Percentiles rank a stretch among this genome's conserved stretches.
phyloP scores from a whole-genome alignment of 2,888 invertebrate species.

The Cantharis lateralis region DNA sequence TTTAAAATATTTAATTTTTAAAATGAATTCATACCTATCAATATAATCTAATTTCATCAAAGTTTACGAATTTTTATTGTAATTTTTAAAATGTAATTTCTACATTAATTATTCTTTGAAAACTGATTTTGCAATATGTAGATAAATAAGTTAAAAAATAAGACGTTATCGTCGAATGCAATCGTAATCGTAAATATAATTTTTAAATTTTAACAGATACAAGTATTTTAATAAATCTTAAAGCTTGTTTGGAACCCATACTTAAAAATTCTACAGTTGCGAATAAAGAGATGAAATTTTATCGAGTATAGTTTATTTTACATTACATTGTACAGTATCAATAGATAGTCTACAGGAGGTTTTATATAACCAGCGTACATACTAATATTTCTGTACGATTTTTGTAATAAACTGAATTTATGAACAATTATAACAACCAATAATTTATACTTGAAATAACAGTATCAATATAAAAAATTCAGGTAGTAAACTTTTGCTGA shows the following conservation, averaged over 20 bases:
- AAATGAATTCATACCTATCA: too few relatives aligned
- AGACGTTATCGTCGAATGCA: neutral
- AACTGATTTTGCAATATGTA: too few relatives aligned
- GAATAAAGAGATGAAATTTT: neutral
- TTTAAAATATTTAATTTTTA: too few relatives aligned
- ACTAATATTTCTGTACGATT: neutral
- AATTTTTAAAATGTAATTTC: too few relatives aligned
- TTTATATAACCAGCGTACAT: neutral
- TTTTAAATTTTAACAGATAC: neutral
- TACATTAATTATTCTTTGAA: too few relatives aligned
- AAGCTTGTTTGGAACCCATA: neutral
- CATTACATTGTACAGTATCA: neutral
- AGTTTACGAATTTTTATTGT: too few relatives aligned
- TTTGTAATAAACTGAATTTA: neutral
- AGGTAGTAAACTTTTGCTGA: neutral
- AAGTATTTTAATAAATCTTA: neutral
- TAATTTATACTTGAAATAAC: neutral
- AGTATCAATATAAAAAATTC: neutral
- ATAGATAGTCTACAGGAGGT: neutral
- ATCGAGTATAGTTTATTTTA: neutral
- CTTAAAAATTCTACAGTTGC: neutral
- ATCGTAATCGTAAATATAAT: neutral
- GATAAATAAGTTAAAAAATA: too few relatives aligned
- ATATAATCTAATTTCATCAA: too few relatives aligned
- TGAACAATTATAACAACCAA: neutral